phyloP scores from a whole-genome alignment of 2,888 invertebrate species.

The Drosophila barbarae region DNA sequence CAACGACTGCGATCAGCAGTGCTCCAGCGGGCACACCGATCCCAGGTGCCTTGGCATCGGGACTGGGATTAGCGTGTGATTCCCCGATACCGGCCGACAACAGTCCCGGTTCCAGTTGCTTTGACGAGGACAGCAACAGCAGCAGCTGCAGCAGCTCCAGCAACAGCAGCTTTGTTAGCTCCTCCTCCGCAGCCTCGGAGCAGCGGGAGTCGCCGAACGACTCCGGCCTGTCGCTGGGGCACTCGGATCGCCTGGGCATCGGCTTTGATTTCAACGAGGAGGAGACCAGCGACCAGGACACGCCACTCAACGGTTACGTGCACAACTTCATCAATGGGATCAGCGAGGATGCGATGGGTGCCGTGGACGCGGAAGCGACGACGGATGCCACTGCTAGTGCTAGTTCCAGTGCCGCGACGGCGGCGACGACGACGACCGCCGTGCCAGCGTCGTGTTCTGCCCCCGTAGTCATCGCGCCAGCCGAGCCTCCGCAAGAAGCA shows the following conservation, averaged over 20 bases:
- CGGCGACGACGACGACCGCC: not conserved
- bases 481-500: not conserved
- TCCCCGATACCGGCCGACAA: conserved; percentile 12
- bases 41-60: not conserved
- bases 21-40: conserved; percentile 3
- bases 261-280: conserved; percentile 78
- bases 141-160: conserved; percentile 56
- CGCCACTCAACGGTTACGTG: conserved; percentile 78
- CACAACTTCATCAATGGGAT: conserved; percentile 79
- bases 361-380: conserved; percentile 56
- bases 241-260: conserved; percentile 65
- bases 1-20: conserved; percentile 9
- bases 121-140: conserved; percentile 72
- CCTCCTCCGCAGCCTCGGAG: conserved; percentile 46
- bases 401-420: not conserved
- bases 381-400: not conserved
- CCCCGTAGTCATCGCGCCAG: not conserved
- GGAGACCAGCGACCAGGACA: conserved; percentile 72
- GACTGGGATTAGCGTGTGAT: conserved; percentile 7
- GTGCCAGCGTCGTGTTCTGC: not conserved
- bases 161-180: conserved; percentile 61
- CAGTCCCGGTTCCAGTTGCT: conserved; percentile 9
- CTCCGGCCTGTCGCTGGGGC: conserved; percentile 53
- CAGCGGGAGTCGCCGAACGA: conserved; percentile 37
- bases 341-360: conserved; percentile 67